phyloP scores from a whole-genome alignment of 2,113 vertebrate species.

The Thunnus thynnus region DNA sequence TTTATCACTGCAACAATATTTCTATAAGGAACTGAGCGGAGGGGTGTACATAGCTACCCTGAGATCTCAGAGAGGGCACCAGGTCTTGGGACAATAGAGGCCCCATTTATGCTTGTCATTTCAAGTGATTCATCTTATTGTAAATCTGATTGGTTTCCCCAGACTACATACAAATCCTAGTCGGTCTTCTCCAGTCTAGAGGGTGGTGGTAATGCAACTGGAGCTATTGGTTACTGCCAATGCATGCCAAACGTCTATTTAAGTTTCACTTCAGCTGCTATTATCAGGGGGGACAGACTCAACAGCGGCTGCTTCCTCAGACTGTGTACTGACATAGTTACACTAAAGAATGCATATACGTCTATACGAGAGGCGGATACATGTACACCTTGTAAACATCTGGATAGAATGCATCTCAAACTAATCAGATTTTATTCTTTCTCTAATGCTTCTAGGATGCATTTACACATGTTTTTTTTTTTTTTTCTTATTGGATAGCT shows the following conservation, averaged over 20 bases:
- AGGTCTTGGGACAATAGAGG: constrained; percentile 10
- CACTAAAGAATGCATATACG: too few relatives aligned
- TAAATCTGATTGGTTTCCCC: not conserved
- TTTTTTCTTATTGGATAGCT: not conserved
- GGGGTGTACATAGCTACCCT: constrained; percentile 11
- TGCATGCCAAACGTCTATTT: too few relatives aligned
- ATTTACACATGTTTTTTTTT: not conserved
- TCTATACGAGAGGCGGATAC: not conserved
- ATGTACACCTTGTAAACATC: not conserved
- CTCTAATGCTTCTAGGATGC: not conserved
- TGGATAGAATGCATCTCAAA: not conserved
- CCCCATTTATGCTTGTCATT: constrained; percentile 16
- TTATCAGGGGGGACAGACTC: too few relatives aligned
- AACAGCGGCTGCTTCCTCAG: too few relatives aligned
- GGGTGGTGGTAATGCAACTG: not conserved
- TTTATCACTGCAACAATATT: constrained; percentile 25
- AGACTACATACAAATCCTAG: not conserved
- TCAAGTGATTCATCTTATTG: not conserved
- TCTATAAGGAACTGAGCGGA: constrained; percentile 23
- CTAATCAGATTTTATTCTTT: not conserved
- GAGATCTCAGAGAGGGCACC: constrained; percentile 11
- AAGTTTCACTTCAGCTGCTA: too few relatives aligned
- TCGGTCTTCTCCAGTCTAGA: not conserved
- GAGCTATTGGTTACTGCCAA: not conserved
- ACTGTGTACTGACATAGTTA: too few relatives aligned